Conservation (phyloP, 35 echinoderm and acorn worm species). For the Stichopus chloronotus region DNA sequence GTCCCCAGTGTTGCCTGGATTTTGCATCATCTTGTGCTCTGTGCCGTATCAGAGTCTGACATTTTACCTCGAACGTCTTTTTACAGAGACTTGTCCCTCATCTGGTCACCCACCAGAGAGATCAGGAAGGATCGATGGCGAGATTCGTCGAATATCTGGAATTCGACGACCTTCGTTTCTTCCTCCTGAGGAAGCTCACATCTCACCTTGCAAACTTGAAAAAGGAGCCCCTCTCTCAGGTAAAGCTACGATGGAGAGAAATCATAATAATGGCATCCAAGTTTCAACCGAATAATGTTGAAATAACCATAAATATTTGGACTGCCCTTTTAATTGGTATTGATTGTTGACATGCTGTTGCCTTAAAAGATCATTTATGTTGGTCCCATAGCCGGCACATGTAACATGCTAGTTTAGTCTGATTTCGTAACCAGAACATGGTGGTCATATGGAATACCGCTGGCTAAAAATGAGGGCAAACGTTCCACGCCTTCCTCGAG, state of each 20-base stretch:
- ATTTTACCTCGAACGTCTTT: background rate
- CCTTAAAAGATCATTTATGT: too few species aligned
- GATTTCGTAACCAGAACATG: too few species aligned
- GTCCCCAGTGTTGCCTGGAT: too few species aligned
- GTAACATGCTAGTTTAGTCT: too few species aligned
- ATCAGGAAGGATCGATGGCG: constrained; percentile 67
- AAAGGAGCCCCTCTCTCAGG: constrained; percentile 11
- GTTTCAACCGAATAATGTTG: background rate
- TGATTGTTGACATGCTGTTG: too few species aligned
- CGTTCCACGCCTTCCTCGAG: too few species aligned
- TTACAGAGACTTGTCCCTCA: constrained; percentile 71
- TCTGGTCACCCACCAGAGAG: constrained; percentile 62
- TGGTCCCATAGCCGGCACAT: too few species aligned
- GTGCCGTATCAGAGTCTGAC: too few species aligned
- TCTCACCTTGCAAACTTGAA: constrained; percentile 11
- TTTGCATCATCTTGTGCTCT: too few species aligned
- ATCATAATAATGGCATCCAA: background rate
- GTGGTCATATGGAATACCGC: too few species aligned
- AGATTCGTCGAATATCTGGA: constrained; percentile 92
- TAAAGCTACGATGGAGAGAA: background rate
- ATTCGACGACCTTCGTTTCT: constrained; percentile 87
- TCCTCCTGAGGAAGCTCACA: constrained; percentile 54
- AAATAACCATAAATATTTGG: too few species aligned
- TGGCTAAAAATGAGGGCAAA: too few species aligned
- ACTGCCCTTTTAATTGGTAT: background rate